Conservation (phyloP, 35 echinoderm and acorn worm species). For the Acanthaster planci region DNA sequence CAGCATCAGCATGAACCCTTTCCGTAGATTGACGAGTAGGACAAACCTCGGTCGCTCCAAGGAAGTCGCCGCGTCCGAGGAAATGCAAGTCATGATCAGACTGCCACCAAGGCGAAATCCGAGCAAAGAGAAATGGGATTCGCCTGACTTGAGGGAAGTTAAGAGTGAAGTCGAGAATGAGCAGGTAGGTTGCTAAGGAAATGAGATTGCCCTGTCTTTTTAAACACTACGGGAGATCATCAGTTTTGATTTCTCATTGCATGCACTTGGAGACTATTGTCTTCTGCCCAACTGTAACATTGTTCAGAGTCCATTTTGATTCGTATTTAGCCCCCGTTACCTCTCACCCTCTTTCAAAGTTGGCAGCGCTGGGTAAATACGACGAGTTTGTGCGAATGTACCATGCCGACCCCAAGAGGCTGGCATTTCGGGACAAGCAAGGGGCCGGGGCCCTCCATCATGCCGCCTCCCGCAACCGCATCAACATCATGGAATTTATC, state of each 20-base stretch:
- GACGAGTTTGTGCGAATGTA: constrained; percentile 56
- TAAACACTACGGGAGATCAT: not conserved
- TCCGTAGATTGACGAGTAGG: too few relatives aligned
- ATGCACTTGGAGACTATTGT: not conserved
- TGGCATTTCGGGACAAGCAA: constrained; percentile 57
- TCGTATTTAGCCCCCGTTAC: not conserved
- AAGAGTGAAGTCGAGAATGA: too few relatives aligned
- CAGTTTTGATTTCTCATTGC: too few relatives aligned
- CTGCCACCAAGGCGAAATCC: too few relatives aligned
- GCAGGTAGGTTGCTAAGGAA: too few relatives aligned
- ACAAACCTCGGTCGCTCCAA: too few relatives aligned
- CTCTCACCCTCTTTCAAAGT: constrained; percentile 7
- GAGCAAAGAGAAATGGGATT: too few relatives aligned
- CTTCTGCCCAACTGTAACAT: not conserved
- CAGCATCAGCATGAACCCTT: too few relatives aligned
- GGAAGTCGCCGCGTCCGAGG: too few relatives aligned
- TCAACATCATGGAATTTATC: constrained; percentile 69
- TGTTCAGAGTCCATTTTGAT: not conserved
- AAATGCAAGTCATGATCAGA: too few relatives aligned
- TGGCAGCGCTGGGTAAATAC: constrained; percentile 53
- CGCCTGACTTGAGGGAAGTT: too few relatives aligned
- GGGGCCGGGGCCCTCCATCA: constrained; percentile 57
- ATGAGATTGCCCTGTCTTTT: not conserved
- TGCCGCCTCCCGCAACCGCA: constrained; percentile 43
- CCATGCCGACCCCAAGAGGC: constrained; percentile 49